Base-by-base conservation (phyloP, 1,140 invertebrate species). In the Eulimnadia texana region DNA sequence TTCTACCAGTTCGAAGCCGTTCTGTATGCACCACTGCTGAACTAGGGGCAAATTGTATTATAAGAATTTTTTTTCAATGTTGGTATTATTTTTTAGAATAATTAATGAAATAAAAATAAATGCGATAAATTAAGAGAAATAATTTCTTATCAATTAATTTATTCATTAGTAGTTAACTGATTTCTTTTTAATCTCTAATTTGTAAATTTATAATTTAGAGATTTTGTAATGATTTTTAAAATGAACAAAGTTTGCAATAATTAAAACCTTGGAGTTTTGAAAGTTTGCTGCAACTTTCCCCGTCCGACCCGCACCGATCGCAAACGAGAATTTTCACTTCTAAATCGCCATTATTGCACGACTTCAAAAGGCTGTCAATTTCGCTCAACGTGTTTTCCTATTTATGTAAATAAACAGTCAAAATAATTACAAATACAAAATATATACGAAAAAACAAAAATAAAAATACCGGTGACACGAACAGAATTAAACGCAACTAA, bases 1-100 rank as follows among this genome's bases (percentile, higher is more conserved):
- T 71, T 88, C 85, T 19, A 89, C 79, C 52, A 88, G 72, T 70
- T 89, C 86, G 79, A 83, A 88, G 23, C 77, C 77, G 66, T 82
- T 72, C 50, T 77, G 68, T 49, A 82, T 72, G 71, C 83, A 85
- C 83, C 83, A 86, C 64, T 79, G 72, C 62, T 77, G 73, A 50
- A 78, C 78, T 77, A 55, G 51, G 53, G 58, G 29, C 62, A 61
- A 24, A 24, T 58, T 57, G 25, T 28, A 20, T 42, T 42, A 42
- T 16, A n/a, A n/a, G n/a, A n/a, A n/a, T n/a, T n/a, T n/a, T n/a
- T n/a, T n/a, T n/a, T n/a, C n/a, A n/a, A n/a, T n/a, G n/a, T n/a
- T n/a, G n/a, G n/a, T n/a, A n/a, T 60, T 23, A 56, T 49, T 63
- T 42, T 58, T 63, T 25, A 59, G 19, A 60, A 24, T 61, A 24